Base-by-base conservation (phyloP, 1,140 invertebrate species). In the Calliopsis andreniformis region DNA sequence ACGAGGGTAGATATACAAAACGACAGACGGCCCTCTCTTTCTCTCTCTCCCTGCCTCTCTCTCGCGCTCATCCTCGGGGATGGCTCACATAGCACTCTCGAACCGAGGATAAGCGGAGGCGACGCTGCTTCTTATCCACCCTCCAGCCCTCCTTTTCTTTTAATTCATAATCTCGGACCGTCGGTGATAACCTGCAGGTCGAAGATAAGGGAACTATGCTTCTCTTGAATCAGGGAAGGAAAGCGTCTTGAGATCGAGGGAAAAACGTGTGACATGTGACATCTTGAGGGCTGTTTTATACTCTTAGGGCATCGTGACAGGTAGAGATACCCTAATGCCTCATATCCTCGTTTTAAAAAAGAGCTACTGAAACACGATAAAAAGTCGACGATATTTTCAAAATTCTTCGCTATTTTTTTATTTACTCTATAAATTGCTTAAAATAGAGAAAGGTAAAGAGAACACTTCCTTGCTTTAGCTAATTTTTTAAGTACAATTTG, bases 1-100 rank as follows among this genome's bases (percentile, higher is more conserved):
- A 82, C 84, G 79, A 85, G 84, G 84, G 84, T 82, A 85, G 84
- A 85, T 84, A 84, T 82, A 85, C 83, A 84, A 85, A 83, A 81
- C 83, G 82, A 84, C 82, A 84, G 82, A 85, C 82, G 78, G 64
- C 72, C 56, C 62, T 78, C 75, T 80, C 71, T 68, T 28, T 75
- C 64, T 61, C 25, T 63, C 32, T 39, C 20, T n/a, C 30, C 0
- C 71, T 14, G 61, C 6, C 32, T 8, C 14, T 32, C 32, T 28
- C 39, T 69, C 47, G 42, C 39, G 47, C 43, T 49, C 68, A 45
- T 35, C 45, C 45, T 64, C 55, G 30, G 23, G 53, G 32, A 28
- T 68, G 53, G 47, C 51, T 59, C 64, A 16, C 68, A 5, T 39
- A 53, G 16, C 28, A 47, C 25, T 66, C 67, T 73, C 70, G 67